These are phyloP conservation scores for Halcyon chelicuti DNA, from an alignment of 2,797 vertebrate genomes.

Conservation along the genomic window DNA sequence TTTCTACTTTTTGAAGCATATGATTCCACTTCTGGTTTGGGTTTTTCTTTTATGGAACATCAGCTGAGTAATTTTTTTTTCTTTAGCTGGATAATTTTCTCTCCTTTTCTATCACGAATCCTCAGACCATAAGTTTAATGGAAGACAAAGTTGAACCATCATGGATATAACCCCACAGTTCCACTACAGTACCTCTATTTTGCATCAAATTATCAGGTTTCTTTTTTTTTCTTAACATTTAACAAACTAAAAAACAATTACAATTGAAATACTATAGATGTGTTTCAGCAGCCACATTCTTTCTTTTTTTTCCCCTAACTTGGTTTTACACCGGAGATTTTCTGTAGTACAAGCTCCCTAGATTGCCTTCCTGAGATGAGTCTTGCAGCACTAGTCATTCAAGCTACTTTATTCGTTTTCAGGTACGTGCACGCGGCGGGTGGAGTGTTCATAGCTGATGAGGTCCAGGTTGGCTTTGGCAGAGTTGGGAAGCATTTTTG, in stretches of 20 bases:
- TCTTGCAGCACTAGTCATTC: not conserved
- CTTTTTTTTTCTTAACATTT: not conserved
- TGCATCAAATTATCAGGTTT: not conserved
- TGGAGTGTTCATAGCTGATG: constrained; percentile 93
- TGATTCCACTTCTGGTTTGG: not conserved
- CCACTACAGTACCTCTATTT: not conserved
- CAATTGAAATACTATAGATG: not conserved
- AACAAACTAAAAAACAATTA: not conserved
- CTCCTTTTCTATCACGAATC: not conserved
- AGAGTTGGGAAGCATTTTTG: constrained; percentile 94
- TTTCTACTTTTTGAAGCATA: not conserved
- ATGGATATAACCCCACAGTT: not conserved
- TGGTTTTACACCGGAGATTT: not conserved
- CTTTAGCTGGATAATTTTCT: not conserved
- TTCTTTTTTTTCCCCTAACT: not conserved
- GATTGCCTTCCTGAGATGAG: rapidly evolving
- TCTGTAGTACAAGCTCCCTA: not conserved
- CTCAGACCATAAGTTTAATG: not conserved
- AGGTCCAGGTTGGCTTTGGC: constrained; percentile 98
- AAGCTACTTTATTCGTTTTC: constrained; percentile 39
- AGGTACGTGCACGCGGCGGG: constrained; percentile 88
- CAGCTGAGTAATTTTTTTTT: not conserved
- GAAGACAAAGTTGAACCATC: not conserved
- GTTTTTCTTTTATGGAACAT: not conserved
- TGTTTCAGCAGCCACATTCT: not conserved